phyloP scores from a whole-genome alignment of 2,888 invertebrate species.

The Microplitis deprimator region DNA sequence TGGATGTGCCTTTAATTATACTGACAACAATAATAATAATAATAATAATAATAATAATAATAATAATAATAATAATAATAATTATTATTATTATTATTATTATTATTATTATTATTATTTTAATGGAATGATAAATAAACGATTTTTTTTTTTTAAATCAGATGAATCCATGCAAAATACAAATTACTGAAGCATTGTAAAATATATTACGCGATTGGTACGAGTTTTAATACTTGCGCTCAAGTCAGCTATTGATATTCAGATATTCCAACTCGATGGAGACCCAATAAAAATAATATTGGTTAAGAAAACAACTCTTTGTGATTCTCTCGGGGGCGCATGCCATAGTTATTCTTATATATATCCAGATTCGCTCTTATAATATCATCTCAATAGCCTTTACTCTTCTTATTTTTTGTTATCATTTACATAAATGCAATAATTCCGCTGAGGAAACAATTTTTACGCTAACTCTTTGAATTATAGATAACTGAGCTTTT shows the following conservation, averaged over 20 bases:
- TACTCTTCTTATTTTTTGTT: conserved; percentile 5
- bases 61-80: neutral
- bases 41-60: neutral
- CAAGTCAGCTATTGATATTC: conserved; percentile 60
- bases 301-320: conserved; percentile 64
- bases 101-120: neutral
- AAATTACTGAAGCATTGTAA: neutral
- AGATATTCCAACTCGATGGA: conserved; percentile 63
- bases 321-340: conserved; percentile 41
- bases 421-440: conserved; percentile 64
- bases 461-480: neutral
- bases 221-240: conserved; percentile 11
- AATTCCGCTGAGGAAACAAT: conserved; percentile 55
- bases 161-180: neutral
- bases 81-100: too few relatives aligned
- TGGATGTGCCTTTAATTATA: too few relatives aligned
- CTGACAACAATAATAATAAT: neutral
- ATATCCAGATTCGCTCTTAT: conserved; percentile 50
- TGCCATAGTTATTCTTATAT: conserved; percentile 64
- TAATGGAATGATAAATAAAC: neutral
- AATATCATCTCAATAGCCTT: conserved; percentile 18
- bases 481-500: neutral
- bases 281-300: conserved; percentile 66
- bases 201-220: conserved; percentile 21
- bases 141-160: conserved; percentile 10